Base-by-base conservation (phyloP, 2,797 vertebrate species). In the Hozukius guyotensis region DNA sequence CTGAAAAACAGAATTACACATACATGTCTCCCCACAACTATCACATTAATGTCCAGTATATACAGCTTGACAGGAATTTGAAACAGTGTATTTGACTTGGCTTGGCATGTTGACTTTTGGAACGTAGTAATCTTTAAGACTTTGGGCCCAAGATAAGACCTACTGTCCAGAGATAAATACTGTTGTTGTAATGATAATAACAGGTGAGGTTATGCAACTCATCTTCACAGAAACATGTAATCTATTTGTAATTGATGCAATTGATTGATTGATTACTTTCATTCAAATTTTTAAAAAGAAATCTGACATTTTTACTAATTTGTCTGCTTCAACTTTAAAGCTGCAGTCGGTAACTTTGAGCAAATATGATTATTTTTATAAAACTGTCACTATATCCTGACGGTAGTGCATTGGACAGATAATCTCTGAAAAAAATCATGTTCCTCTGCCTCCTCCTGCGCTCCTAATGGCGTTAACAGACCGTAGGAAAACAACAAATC, bases 121-220 rank as follows among this genome's bases (percentile, higher is more conserved):
- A 76, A 70, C 55, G 0, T 13, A n/a, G 52, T 61, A 78, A 78
- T 80, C 64, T 69, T 75, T 10, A 77, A 86, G 83, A 90, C 90
- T 85, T 85, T 89, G 71, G 10, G 72, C 52, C 56, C 10, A 29
- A 83, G 87, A 89, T 92, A 88, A 87, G 71, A 6, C 2, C 20
- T 3, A 5, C 31, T 38, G 12, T 70, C 32, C 24, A 59, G 24
- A 62, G 59, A 84, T 82, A 82, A 75, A 77, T 36, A 1, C 1
- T 62, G 9, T 31, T 55, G 60, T 38, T 73, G n/a, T 55, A 2
- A 49, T 27, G 36, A 66, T 78, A 53, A 53, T 53, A 6, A 65
- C 4, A 72, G 57, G 0, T 8, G 14, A 16, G 9, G 13, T 25
- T 70, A 18, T 61, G 29, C 3, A 70, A 34, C 61, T 68, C 22